These are phyloP conservation scores for Copidosoma aretas DNA, from an alignment of 2,888 invertebrate species.

Conservation along the genomic window DNA sequence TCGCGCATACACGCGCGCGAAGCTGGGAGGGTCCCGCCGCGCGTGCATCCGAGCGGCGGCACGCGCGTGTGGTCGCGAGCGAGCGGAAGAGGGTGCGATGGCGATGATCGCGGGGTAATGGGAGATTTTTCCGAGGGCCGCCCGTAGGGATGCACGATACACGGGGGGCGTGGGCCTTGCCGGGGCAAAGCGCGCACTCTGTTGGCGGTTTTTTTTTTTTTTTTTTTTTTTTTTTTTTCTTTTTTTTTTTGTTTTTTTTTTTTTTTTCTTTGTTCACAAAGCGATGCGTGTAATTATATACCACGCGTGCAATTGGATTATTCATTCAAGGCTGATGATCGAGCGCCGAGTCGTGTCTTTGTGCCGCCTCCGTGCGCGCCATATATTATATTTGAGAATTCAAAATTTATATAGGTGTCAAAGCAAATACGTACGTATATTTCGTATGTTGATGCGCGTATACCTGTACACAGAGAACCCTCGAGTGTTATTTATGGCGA, in stretches of 20 bases:
- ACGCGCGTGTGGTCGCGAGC: slow-evolving; percentile 33
- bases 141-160: no score
- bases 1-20: background rate
- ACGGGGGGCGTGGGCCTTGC: no score
- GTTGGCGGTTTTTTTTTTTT: background rate
- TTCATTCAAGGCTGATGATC: slow-evolving; percentile 40
- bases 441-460: slow-evolving; percentile 29
- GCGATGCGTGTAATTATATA: slow-evolving; percentile 10
- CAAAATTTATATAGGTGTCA: slow-evolving; percentile 35
- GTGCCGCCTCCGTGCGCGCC: background rate
- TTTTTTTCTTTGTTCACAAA: background rate
- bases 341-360: slow-evolving; percentile 29
- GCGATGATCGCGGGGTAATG: background rate
- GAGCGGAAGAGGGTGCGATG: background rate
- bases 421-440: slow-evolving; percentile 21
- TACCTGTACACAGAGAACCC: no score
- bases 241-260: slow-evolving; percentile 14
- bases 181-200: no score
- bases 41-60: background rate
- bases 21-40: background rate
- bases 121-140: background rate
- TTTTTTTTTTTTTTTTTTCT: slow-evolving; percentile 12
- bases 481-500: background rate
- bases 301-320: slow-evolving; percentile 38
- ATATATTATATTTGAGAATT: slow-evolving; percentile 29